These are phyloP conservation scores for Leptonema lineaticorne DNA, from an alignment of 1,140 invertebrate genomes.

Conservation along the genomic window DNA sequence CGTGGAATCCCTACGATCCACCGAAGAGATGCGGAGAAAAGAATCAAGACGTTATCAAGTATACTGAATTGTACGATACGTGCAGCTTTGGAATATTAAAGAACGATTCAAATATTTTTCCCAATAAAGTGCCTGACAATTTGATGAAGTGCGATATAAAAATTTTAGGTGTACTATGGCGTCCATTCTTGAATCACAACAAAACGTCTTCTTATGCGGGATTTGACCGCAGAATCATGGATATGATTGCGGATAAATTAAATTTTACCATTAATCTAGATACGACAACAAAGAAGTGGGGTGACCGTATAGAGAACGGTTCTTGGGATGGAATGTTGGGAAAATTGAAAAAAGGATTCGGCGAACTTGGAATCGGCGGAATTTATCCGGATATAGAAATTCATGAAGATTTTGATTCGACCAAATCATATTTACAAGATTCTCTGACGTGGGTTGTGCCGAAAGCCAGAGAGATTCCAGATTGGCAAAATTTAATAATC, in stretches of 20 bases:
- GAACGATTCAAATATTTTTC: conserved; percentile 20
- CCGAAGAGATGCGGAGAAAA: conserved; percentile 39
- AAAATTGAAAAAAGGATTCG: conserved; percentile 30
- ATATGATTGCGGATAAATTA: conserved; percentile 35
- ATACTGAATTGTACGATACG: conserved; percentile 21
- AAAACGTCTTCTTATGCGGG: conserved; percentile 25
- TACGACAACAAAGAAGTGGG: conserved; percentile 23
- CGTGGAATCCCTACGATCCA: conserved; percentile 40
- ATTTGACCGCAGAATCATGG: conserved; percentile 34
- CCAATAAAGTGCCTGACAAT: conserved; percentile 35
- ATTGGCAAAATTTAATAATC: conserved; percentile 37
- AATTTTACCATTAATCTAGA: conserved; percentile 37
- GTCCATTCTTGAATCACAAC: conserved; percentile 39
- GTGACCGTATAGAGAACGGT: conserved; percentile 30
- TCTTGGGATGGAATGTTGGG: conserved; percentile 37
- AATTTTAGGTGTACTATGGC: conserved; percentile 37
- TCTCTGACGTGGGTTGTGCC: conserved; percentile 37
- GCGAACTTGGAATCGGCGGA: conserved; percentile 38
- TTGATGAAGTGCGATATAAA: conserved; percentile 36
- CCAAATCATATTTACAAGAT: conserved; percentile 40
- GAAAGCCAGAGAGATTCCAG: conserved; percentile 34
- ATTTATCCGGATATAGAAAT: conserved; percentile 40
- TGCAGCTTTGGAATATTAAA: conserved; percentile 25
- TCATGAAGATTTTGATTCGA: conserved; percentile 40
- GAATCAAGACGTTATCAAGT: conserved; percentile 25